phyloP scores from a whole-genome alignment of 2,113 vertebrate genomes.

The Cyphomyrus discorhynchus region DNA sequence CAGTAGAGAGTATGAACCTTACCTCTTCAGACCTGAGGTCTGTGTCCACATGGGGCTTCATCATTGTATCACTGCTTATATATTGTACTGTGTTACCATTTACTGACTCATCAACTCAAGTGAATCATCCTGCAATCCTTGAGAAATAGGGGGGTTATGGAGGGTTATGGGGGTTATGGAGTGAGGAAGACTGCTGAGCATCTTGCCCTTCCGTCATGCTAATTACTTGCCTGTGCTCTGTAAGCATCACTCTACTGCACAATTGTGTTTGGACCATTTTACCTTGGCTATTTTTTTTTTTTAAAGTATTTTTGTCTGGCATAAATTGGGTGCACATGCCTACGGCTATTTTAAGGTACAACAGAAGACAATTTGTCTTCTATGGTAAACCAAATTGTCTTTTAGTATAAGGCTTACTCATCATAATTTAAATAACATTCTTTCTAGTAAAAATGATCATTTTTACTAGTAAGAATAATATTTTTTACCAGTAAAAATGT shows the following conservation, averaged over 20 bases:
- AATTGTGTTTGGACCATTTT: neutral
- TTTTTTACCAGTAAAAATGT: too few species aligned
- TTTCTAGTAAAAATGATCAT: too few species aligned
- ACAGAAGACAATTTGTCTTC: neutral
- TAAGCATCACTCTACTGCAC: neutral
- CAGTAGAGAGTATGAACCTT: neutral
- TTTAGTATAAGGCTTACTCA: too few species aligned
- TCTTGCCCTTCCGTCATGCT: neutral
- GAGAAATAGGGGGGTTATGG: too few species aligned
- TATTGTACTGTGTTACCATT: neutral
- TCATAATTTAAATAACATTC: too few species aligned
- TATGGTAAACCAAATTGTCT: too few species aligned
- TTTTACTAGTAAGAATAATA: too few species aligned
- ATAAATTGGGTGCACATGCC: neutral
- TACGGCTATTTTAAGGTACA: neutral
- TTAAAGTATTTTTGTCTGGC: neutral
- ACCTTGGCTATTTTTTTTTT: neutral
- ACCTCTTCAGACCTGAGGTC: constrained; percentile 14
- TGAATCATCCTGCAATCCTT: constrained; percentile 7
- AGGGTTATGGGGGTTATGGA: neutral
- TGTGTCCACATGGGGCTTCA: neutral
- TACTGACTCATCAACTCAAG: constrained; percentile 8
- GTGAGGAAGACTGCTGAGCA: neutral
- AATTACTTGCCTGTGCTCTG: neutral
- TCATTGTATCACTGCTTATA: constrained; percentile 11